Base-by-base conservation (phyloP, 1,140 invertebrate genomes). In the Scaptodrosophila lebanonensis region DNA sequence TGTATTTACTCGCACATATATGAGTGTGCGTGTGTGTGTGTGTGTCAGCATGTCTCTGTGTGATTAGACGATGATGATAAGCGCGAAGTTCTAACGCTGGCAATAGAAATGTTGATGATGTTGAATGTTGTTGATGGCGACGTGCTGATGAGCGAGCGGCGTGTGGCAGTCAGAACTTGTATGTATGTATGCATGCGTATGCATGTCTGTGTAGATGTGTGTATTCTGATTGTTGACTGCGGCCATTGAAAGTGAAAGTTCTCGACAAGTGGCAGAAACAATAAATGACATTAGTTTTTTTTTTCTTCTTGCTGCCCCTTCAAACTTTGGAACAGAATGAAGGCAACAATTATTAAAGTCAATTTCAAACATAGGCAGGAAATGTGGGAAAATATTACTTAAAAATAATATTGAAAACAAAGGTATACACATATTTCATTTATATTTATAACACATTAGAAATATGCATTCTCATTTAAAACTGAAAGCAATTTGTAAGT, bases 271-370 rank as follows among this genome's bases (percentile, higher is more conserved):
- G 42, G 42, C 35, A 60, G 48, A 39, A 66, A 82, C 75, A 82
- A 82, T 79, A 82, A 79, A 79, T 79, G 75, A 65, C 70, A 82
- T 79, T 82, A 79, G 75, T 79, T 79, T 79, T 79, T 75, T 75
- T 69, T 60, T 66, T 56, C 72, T 75, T 75, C 75, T 79, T 79
- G 64, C 43, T 66, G 62, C 39, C n/a, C n/a, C n/a, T n/a, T n/a
- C n/a, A n/a, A n/a, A n/a, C n/a, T n/a, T n/a, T n/a, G n/a, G n/a
- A n/a, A n/a, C n/a, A n/a, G n/a, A 36, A 60, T 30, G 42, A 27
- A 20, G 53, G 60, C 62, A 51, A 76, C 77, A 72, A 76, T 79
- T 67, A 61, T 52, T 65, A 69, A 53, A 29, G 35, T 17, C n/a
- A n/a, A n/a, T n/a, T n/a, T n/a, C n/a, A n/a, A n/a, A n/a, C n/a